Conservation (phyloP, 2,888 invertebrate genomes). For the Acanthosoma haemorrhoidale region DNA sequence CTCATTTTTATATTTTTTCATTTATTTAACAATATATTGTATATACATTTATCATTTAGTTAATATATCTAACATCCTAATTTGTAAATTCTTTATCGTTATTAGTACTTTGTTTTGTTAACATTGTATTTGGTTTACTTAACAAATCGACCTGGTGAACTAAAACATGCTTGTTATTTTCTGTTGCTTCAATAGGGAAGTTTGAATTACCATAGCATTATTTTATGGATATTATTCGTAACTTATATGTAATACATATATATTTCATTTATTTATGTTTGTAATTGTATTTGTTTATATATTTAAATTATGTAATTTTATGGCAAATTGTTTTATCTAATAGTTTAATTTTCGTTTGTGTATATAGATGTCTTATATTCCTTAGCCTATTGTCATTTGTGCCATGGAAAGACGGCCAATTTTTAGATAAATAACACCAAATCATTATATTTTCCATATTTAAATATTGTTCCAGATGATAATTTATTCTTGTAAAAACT, state of each 20-base stretch:
- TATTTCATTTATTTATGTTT: slow-evolving; percentile 19
- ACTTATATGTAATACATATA: not conserved
- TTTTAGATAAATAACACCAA: slow-evolving; percentile 22
- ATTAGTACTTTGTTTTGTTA: not conserved
- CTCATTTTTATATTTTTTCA: not conserved
- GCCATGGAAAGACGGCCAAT: slow-evolving; percentile 16
- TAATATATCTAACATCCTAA: not conserved
- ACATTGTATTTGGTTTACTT: not conserved
- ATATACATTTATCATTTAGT: not conserved
- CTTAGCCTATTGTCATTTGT: slow-evolving; percentile 5
- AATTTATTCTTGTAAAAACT: slow-evolving; percentile 10
- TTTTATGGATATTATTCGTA: not conserved
- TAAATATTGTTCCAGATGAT: slow-evolving; percentile 14
- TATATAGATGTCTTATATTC: slow-evolving; percentile 11
- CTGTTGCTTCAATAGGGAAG: not conserved
- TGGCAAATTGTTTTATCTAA: slow-evolving; percentile 14
- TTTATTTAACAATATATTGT: not conserved
- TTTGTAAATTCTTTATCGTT: slow-evolving; percentile 4
- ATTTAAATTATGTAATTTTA: slow-evolving; percentile 16
- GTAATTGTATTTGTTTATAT: not conserved
- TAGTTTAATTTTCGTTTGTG: slow-evolving; percentile 14
- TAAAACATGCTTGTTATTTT: not conserved
- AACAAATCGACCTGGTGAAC: not conserved
- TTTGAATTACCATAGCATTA: not conserved
- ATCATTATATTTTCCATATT: slow-evolving; percentile 10